These are phyloP conservation scores for Hymenopus coronatus DNA, from an alignment of 2,888 invertebrate genomes.

Conservation along the genomic window DNA sequence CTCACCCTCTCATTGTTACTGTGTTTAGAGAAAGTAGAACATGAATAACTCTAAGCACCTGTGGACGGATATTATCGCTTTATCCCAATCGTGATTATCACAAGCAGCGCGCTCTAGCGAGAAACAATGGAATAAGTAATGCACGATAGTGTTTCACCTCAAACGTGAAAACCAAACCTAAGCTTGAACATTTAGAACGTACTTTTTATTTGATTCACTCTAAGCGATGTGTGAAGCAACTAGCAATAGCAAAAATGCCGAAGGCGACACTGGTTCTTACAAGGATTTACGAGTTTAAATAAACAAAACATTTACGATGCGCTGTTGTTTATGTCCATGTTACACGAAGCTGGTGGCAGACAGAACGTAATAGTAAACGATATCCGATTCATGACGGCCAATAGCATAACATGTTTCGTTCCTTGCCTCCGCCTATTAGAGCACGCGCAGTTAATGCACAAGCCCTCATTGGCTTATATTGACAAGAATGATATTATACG, in stretches of 20 bases:
- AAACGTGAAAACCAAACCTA: too few species aligned
- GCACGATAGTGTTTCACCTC: neutral
- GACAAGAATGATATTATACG: slow-evolving; percentile 15
- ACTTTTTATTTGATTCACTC: too few species aligned
- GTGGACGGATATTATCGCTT: neutral
- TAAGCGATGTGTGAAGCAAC: too few species aligned
- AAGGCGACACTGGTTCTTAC: too few species aligned
- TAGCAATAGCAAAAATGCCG: too few species aligned
- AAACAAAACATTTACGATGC: neutral
- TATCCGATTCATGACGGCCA: neutral
- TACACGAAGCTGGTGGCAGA: neutral
- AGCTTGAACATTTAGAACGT: too few species aligned
- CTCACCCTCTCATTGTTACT: neutral
- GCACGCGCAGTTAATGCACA: slow-evolving; percentile 10
- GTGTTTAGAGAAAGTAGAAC: neutral
- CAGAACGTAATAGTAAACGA: neutral
- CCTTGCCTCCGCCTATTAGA: slow-evolving; percentile 14
- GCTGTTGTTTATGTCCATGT: neutral
- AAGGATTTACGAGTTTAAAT: too few species aligned
- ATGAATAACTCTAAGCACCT: neutral
- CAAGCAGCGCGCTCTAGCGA: neutral
- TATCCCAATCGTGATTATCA: neutral
- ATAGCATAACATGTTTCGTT: slow-evolving; percentile 5
- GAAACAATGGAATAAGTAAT: neutral
- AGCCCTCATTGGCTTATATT: slow-evolving; percentile 9